These are phyloP conservation scores for Chloroclysta siterata DNA, from an alignment of 2,888 invertebrate species.

Conservation along the genomic window DNA sequence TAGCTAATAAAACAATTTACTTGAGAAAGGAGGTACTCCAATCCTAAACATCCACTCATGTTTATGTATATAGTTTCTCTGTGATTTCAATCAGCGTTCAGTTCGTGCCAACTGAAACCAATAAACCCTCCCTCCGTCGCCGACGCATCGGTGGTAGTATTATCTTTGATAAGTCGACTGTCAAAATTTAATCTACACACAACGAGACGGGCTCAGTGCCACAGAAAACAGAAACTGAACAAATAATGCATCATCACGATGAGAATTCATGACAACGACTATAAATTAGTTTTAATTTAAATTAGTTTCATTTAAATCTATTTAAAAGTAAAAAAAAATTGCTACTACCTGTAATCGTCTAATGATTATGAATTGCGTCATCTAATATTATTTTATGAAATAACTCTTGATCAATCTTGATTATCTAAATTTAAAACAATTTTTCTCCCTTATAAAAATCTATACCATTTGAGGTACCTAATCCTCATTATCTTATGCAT, in stretches of 20 bases:
- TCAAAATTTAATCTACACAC: slow-evolving; percentile 62
- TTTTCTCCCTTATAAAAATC: not conserved
- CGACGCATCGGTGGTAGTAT: slow-evolving; percentile 46
- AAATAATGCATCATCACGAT: not conserved
- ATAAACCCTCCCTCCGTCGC: slow-evolving; percentile 37
- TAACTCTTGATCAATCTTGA: no score
- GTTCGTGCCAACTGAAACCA: slow-evolving; percentile 38
- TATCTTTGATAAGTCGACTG: slow-evolving; percentile 63
- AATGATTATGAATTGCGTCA: no score
- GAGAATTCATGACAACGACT: no score
- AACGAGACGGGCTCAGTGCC: slow-evolving; percentile 42
- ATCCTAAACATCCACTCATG: slow-evolving; percentile 20
- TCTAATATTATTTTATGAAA: no score
- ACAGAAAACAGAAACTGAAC: slow-evolving; percentile 26
- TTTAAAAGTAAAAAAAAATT: no score
- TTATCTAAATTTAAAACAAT: no score
- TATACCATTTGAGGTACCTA: not conserved
- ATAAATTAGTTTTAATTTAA: no score
- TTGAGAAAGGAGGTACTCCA: slow-evolving; percentile 3
- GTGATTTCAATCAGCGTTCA: slow-evolving; percentile 35
- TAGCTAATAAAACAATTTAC: slow-evolving; percentile 13
- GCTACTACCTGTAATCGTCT: no score
- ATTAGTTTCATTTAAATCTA: no score
- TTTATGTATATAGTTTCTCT: slow-evolving; percentile 25
- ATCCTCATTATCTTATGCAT: not conserved